These are phyloP conservation scores for Ophioninae sp. DNA, from an alignment of 2,888 invertebrate species.

Conservation along the genomic window DNA sequence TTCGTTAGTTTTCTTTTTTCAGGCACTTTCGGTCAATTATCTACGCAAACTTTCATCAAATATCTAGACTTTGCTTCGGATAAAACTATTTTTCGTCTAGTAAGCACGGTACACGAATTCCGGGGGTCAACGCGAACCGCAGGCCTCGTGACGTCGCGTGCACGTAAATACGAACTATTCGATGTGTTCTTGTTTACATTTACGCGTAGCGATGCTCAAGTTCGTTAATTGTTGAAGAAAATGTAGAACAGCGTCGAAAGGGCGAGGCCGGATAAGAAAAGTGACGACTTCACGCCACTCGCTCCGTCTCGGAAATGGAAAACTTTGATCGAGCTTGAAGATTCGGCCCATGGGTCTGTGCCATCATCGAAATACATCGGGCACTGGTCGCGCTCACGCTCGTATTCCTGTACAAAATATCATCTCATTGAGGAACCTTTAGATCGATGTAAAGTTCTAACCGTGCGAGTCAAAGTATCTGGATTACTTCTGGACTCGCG, in stretches of 20 bases:
- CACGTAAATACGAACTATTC: neutral
- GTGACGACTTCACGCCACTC: slow-evolving; percentile 26
- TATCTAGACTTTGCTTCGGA: neutral
- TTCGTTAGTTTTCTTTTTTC: neutral
- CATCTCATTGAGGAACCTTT: slow-evolving; percentile 27
- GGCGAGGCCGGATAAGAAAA: slow-evolving; percentile 19
- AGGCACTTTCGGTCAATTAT: neutral
- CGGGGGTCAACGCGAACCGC: neutral
- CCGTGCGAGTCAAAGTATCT: too few species aligned
- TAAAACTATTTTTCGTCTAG: neutral
- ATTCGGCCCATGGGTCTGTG: slow-evolving; percentile 89
- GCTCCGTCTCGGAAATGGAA: slow-evolving; percentile 84
- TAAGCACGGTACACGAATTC: neutral
- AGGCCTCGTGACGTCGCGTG: neutral
- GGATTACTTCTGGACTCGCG: neutral
- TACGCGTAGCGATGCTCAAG: neutral
- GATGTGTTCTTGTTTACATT: neutral
- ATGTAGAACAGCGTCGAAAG: slow-evolving; percentile 20
- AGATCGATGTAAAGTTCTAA: too few species aligned
- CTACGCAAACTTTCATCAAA: neutral
- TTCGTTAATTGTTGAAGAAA: slow-evolving; percentile 35
- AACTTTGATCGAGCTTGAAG: slow-evolving; percentile 88
- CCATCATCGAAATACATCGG: slow-evolving; percentile 99
- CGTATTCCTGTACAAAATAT: slow-evolving; percentile 75
- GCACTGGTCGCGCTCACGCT: slow-evolving; percentile 91